A percentile compares a stretch with the other conserved stretches of the same genome.
These are phyloP conservation scores for Ceratosolen solmsi DNA, from an alignment of 1,140 invertebrate species.

Conservation along the genomic window DNA sequence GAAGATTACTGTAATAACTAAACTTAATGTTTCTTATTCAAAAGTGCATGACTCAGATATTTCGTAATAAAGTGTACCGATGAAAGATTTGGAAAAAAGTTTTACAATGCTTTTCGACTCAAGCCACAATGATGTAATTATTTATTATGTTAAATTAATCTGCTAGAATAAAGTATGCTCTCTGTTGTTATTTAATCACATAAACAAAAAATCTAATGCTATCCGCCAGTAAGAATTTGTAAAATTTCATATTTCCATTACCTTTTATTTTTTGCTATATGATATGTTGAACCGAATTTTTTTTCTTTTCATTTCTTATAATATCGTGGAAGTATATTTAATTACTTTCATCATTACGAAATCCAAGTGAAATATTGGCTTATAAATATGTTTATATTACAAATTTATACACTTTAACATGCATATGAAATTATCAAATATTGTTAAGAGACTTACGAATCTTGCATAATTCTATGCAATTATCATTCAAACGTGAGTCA, in stretches of 20 bases:
- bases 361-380: no score
- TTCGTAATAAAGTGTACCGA: slow-evolving; percentile 28
- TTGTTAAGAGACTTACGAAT: no score
- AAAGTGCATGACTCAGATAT: slow-evolving; percentile 34
- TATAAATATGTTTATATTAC: no score
- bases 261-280: background rate
- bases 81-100: slow-evolving; percentile 6
- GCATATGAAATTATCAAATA: no score
- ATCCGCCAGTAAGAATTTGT: background rate
- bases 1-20: slow-evolving; percentile 44
- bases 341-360: no score
- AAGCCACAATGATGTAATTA: slow-evolving; percentile 8
- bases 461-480: no score
- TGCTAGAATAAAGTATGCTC: background rate
- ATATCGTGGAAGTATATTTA: no score
- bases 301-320: no score
- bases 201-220: background rate
- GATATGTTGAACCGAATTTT: background rate
- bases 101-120: slow-evolving; percentile 14
- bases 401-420: no score
- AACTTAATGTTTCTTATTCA: slow-evolving; percentile 50
- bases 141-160: slow-evolving; percentile 7
- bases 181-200: background rate
- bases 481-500: no score
- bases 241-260: background rate